A percentile compares a stretch with the other conserved stretches of the same genome.
These are phyloP conservation scores for Aramus guarauna DNA, from an alignment of 2,113 vertebrate species.

Conservation along the genomic window DNA sequence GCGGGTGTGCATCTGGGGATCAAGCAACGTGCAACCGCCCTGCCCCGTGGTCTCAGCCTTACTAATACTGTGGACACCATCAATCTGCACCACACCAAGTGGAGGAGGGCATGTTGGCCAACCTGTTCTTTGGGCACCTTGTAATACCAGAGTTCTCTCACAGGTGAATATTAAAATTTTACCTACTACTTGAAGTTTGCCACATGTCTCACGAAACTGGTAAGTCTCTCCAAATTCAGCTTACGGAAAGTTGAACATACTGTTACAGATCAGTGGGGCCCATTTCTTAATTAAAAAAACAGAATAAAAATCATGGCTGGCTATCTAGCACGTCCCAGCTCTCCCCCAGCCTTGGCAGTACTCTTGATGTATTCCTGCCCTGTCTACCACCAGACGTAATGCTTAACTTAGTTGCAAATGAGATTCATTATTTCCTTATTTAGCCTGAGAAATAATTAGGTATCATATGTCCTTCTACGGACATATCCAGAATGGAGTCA, in stretches of 20 bases:
- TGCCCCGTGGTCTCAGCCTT: background rate
- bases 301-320: background rate
- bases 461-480: background rate
- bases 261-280: background rate
- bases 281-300: background rate
- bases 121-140: background rate
- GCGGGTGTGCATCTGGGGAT: background rate
- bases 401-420: background rate
- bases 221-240: background rate
- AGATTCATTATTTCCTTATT: background rate
- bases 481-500: background rate
- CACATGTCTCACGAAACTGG: background rate
- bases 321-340: background rate
- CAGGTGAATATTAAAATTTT: rapidly evolving
- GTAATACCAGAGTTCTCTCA: background rate
- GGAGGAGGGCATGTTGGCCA: background rate
- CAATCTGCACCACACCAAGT: background rate
- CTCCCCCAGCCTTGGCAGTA: background rate
- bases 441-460: background rate
- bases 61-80: background rate
- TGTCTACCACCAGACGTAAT: background rate
- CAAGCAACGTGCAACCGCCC: background rate
- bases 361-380: background rate
- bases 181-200: background rate
- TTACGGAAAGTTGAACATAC: background rate